Evolutionary conservation across 37 sponge, comb jelly and placozoan genomes (phyloP).

Genomic region (Axinella damicornis): DNA sequence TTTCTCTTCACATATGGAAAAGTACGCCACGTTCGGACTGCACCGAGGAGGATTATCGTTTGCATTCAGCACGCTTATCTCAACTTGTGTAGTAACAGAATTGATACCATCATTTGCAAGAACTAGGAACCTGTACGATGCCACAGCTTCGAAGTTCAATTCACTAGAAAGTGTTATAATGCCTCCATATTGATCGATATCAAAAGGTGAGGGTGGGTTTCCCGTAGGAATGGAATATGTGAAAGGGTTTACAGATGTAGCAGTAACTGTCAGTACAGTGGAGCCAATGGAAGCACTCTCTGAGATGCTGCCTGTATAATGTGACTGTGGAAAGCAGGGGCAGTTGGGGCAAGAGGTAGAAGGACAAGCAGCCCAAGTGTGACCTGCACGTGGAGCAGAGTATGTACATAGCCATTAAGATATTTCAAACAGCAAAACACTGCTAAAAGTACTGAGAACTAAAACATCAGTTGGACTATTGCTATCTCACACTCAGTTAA

Average conservation of each 20-base stretch:
- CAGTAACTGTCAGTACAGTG: conserved; percentile 1
- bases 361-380: neutral
- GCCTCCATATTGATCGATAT: conserved; percentile 12
- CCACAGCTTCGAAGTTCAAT: conserved; percentile 7
- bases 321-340: neutral
- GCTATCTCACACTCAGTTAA: no score
- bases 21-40: neutral
- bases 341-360: neutral
- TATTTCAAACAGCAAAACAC: no score
- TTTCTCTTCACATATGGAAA: conserved; percentile 12
- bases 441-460: no score
- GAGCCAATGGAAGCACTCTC: conserved; percentile 13
- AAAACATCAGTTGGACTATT: no score
- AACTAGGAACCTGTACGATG: neutral
- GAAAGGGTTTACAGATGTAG: neutral
- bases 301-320: neutral
- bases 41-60: conserved; percentile 27
- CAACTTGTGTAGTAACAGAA: neutral
- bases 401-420: no score
- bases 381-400: no score
- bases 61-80: neutral
- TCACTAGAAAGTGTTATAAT: neutral
- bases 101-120: neutral
- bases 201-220: no score
- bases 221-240: neutral